A percentile compares a stretch with the other conserved stretches of the same genome.
These are phyloP conservation scores for Sebastes alutus DNA, from an alignment of 2,797 vertebrate species.

Conservation along the genomic window DNA sequence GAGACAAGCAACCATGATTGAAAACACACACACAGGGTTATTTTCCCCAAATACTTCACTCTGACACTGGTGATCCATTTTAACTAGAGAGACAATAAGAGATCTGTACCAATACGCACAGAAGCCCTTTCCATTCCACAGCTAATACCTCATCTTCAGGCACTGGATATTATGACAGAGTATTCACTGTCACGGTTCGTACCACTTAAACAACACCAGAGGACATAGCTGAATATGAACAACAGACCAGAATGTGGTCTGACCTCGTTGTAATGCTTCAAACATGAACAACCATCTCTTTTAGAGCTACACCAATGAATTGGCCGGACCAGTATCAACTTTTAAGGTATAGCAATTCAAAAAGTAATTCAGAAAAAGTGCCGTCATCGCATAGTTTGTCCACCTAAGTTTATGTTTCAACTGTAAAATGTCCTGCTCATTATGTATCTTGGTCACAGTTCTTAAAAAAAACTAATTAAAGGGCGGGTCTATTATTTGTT, in stretches of 20 bases:
- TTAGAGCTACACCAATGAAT: neutral
- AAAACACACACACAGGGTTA: slow-evolving; percentile 31
- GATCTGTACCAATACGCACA: neutral
- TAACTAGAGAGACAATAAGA: slow-evolving; percentile 1
- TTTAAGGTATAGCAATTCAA: neutral
- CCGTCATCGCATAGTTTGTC: neutral
- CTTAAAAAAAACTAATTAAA: no score
- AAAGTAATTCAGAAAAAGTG: neutral
- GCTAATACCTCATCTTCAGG: neutral
- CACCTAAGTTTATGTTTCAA: neutral
- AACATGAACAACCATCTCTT: neutral
- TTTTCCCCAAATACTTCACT: neutral
- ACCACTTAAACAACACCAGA: neutral
- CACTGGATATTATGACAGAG: neutral
- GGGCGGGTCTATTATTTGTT: no score
- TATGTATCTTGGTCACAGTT: neutral
- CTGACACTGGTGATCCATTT: slow-evolving; percentile 1
- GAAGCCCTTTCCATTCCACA: neutral
- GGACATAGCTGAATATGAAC: neutral
- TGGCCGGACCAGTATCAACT: neutral
- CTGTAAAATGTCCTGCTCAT: neutral
- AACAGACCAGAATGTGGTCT: neutral
- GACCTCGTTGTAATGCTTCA: neutral
- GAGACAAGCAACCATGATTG: slow-evolving; percentile 24
- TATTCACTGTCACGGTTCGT: neutral